Evolutionary conservation across 2,113 vertebrate species (phyloP).

Genomic region (Nesoenas mayeri): DNA sequence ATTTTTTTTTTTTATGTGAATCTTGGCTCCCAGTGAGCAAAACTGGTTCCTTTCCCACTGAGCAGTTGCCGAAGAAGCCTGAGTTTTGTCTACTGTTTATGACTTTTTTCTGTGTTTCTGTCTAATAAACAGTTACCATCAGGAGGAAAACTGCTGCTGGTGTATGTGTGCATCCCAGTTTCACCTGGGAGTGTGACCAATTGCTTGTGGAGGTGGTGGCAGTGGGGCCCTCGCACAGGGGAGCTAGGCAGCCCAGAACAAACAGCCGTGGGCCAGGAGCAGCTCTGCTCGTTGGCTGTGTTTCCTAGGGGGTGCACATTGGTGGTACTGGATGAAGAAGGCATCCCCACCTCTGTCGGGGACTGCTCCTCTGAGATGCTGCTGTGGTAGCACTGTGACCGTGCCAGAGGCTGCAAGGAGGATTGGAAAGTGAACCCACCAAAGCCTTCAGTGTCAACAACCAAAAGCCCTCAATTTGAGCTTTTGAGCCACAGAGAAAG

Average conservation of each 20-base stretch:
- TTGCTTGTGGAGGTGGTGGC: not conserved
- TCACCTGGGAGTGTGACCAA: rapidly evolving
- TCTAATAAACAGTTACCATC: not conserved
- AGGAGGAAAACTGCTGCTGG: not conserved
- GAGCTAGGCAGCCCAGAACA: not conserved
- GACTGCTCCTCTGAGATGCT: too few relatives aligned
- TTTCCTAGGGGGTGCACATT: too few relatives aligned
- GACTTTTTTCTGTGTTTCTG: not conserved
- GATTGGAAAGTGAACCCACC: not conserved
- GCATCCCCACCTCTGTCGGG: too few relatives aligned
- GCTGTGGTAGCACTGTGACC: not conserved
- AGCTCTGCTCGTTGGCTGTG: too few relatives aligned
- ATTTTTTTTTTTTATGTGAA: not conserved
- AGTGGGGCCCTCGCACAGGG: not conserved
- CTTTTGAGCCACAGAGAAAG: not conserved
- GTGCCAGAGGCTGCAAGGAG: rapidly evolving
- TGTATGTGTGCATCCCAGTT: not conserved
- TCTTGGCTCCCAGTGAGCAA: not conserved
- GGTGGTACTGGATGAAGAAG: too few relatives aligned
- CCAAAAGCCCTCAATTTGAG: not conserved
- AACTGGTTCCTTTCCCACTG: not conserved
- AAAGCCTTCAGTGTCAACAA: not conserved
- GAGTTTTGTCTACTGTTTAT: not conserved
- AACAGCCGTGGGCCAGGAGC: not conserved
- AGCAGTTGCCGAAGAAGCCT: not conserved